Evolutionary conservation across 1,140 invertebrate species (phyloP).

Genomic region (Holcopasites calliopsidis): DNA sequence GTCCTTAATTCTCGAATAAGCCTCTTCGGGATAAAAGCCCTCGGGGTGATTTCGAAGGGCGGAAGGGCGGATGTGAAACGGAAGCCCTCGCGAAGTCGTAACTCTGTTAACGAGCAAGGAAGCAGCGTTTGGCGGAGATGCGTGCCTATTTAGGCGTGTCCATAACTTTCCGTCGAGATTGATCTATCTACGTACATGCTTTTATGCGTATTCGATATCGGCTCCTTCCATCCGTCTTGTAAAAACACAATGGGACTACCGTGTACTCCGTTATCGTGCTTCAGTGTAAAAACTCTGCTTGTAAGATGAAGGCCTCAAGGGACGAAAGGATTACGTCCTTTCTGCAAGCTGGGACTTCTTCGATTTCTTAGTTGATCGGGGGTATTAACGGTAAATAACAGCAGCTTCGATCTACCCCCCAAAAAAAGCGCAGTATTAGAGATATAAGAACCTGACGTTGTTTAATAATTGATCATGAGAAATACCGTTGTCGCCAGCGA

Average conservation of each 20-base stretch:
- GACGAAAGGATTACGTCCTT: too few relatives aligned
- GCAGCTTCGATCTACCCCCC: too few relatives aligned
- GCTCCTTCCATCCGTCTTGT: neutral
- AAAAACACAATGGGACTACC: neutral
- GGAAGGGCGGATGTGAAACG: neutral
- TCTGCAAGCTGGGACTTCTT: too few relatives aligned
- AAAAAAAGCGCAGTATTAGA: too few relatives aligned
- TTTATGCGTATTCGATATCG: neutral
- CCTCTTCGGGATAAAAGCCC: neutral
- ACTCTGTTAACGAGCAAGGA: constrained; percentile 8
- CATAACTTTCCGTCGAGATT: neutral
- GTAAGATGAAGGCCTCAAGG: too few relatives aligned
- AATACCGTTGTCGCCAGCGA: constrained; percentile 4
- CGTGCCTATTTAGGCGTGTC: neutral
- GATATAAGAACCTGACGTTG: constrained; percentile 2
- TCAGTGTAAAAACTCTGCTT: too few relatives aligned
- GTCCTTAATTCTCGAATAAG: constrained; percentile 6
- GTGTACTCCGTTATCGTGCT: neutral
- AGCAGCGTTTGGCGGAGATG: neutral
- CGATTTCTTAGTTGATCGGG: too few relatives aligned
- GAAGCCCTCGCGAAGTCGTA: constrained; percentile 1
- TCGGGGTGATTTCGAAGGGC: neutral
- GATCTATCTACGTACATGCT: neutral
- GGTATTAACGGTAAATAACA: too few relatives aligned
- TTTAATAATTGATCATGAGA: constrained; percentile 45